Base-by-base conservation (phyloP, 2,888 invertebrate genomes). In the Adelognathus sp. region DNA sequence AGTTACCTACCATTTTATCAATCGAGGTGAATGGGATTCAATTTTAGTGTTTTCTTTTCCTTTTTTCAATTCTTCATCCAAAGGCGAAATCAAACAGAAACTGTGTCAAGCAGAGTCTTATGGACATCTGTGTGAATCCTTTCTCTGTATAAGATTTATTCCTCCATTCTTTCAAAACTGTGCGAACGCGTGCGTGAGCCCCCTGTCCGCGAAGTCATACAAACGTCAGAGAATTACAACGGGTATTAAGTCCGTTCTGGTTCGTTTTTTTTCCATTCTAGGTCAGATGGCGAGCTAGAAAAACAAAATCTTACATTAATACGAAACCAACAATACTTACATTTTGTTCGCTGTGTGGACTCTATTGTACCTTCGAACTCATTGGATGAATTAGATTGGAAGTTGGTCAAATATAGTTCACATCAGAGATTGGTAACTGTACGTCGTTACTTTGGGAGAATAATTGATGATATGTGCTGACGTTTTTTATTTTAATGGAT, bases 201-300 rank as follows among this genome's bases (percentile, higher is more conserved):
- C 24, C 50, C 21, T 36, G 2, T n/a, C 1, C 64, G 39, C 24
- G 71, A 76, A 76, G 64, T 66, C 71, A 33, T 76, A 76, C 52
- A 21, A 71, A 29, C 33, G 52, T 31, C 14, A 50, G 21, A 29
- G 63, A 63, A 36, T 54, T 33, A 64, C 69, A 41, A 66, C 58
- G 52, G 52, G 71, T 66, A 66, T 76, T 76, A 60, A 76, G 66
- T 60, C 41, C 71, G 71, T 60, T 66, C 66, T 60, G 16, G 24
- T 66, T 72, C 39, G 24, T 66, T 72, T 50, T 60, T 66, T 33
- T 16, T 14, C 21, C 36, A 31, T 76, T 76, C 66, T 76, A 71
- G 76, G 76, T 76, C 76, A 66, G 9, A 50, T 41, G 60, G 52
- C 66, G 44, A 21, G 1, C 52, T 39, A 14, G 41, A 52, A 24